Evolutionary conservation across 2,113 vertebrate genomes (phyloP).

Genomic region (Lophotis ruficrista): DNA sequence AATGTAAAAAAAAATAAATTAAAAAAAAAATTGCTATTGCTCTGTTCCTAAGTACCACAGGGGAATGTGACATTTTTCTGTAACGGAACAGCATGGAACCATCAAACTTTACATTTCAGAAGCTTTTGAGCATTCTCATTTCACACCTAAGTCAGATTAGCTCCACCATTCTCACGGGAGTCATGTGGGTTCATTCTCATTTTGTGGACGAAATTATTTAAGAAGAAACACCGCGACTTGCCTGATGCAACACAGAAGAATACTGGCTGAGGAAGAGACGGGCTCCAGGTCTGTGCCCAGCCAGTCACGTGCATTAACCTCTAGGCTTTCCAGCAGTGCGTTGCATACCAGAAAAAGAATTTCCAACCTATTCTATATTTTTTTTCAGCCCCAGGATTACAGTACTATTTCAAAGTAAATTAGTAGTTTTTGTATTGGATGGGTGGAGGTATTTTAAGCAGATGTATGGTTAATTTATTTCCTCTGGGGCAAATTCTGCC

Average conservation of each 20-base stretch:
- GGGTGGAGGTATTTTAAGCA: background rate
- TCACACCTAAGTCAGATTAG: background rate
- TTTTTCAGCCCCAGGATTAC: background rate
- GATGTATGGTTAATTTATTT: background rate
- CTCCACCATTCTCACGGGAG: background rate
- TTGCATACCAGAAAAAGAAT: background rate
- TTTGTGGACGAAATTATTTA: background rate
- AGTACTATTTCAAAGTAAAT: background rate
- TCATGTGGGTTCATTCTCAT: background rate
- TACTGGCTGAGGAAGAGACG: background rate
- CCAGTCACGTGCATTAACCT: background rate
- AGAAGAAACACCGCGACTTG: background rate
- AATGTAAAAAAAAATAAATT: background rate
- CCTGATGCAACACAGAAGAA: background rate
- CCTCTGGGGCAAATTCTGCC: background rate
- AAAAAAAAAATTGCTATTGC: background rate
- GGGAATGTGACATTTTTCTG: background rate
- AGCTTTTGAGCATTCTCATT: background rate
- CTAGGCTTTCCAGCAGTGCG: background rate
- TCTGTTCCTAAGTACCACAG: background rate
- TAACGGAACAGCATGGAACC: background rate
- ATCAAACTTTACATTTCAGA: background rate
- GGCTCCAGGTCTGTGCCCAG: background rate
- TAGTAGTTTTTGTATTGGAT: background rate
- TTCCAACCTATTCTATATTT: background rate